Evolutionary conservation across 2,888 invertebrate genomes (phyloP), one percentile per base, ranked within the genome.

Genomic region (Cataglyphis cursor): DNA sequence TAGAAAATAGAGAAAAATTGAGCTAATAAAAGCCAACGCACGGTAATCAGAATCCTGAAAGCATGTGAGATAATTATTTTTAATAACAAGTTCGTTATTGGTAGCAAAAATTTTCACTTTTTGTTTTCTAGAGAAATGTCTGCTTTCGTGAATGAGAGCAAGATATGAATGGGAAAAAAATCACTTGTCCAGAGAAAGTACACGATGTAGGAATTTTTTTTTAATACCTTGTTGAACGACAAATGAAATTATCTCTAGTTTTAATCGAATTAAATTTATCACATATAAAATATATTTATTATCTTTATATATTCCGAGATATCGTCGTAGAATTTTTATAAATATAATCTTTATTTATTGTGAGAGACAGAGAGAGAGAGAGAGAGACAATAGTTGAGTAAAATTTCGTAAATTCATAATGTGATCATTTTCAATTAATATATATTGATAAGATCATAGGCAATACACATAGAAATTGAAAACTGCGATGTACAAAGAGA

Each of bases 1-100:
- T 8, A 51, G n/a, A 51, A 51, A n/a, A n/a, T n/a, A n/a, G 51
- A n/a, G 51, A 51, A 51, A n/a, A 51, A 51, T 51, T n/a, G 51
- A 51, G n/a, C n/a, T 51, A 51, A 51, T 51, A 51, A 51, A 51
- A 51, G 51, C 8, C 48, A 51, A 51, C n/a, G n/a, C n/a, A 18
- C 18, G 18, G 8, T 51, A 51, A 44, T 44, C 12, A 44, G 15
- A 44, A 44, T 44, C 8, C 8, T 8, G 51, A 8, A 51, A 51
- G 2, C 51, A 51, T 48, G 6, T 48, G 18, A 48, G 18, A 44
- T 44, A 44, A 0, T 48, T 48, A 18, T 48, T 48, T 18, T 48
- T 12, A 18, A 48, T 18, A 48, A 12, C 18, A 48, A 48, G 18
- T 18, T 48, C 6, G 35, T 35, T 35, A 35, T 35, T 35, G 35